Evolutionary conservation across 2,797 vertebrate genomes (phyloP).

Genomic region (Acrocephalus scirpaceus): DNA sequence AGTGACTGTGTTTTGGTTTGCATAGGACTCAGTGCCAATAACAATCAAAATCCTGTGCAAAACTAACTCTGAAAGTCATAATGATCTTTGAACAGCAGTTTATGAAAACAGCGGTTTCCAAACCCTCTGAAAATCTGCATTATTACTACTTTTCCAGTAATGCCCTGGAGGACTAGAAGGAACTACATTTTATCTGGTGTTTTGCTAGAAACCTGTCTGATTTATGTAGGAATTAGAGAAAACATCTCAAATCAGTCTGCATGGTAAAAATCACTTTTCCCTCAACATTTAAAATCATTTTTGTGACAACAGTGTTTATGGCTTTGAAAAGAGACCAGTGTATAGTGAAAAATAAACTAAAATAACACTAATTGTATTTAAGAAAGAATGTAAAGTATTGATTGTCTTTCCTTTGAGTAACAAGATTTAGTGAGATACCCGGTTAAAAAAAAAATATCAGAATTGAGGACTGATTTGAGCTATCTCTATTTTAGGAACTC

Average conservation of each 20-base stretch:
- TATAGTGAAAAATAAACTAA: neutral
- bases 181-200: neutral
- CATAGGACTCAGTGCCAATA: neutral
- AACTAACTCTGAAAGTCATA: neutral
- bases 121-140: neutral
- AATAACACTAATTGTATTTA: neutral
- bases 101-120: neutral
- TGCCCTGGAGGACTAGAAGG: neutral
- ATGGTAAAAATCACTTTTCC: neutral
- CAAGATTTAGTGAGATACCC: neutral
- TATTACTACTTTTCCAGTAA: neutral
- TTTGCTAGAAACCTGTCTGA: neutral
- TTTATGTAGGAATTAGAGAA: neutral
- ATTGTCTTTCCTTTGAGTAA: neutral
- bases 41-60: neutral
- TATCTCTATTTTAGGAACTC: neutral
- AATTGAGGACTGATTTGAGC: neutral
- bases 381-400: neutral
- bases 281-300: neutral
- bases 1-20: neutral
- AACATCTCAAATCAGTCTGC: neutral
- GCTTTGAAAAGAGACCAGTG: neutral
- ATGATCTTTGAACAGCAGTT: neutral
- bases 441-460: accelerated
- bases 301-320: neutral